These are phyloP conservation scores for Resseliella maxima DNA, from an alignment of 2,888 invertebrate genomes.

Conservation along the genomic window DNA sequence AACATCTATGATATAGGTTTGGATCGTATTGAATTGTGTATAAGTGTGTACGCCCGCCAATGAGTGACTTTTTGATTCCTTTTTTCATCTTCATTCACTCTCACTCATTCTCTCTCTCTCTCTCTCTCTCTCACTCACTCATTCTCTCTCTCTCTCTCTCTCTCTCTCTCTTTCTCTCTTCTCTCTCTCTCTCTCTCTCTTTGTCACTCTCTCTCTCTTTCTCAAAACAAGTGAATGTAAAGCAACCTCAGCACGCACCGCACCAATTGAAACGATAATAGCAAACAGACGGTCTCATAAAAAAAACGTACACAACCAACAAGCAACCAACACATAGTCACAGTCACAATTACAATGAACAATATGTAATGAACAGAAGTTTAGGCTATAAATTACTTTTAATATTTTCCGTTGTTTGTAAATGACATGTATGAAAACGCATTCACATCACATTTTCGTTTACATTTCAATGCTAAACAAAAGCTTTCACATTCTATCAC, in stretches of 20 bases:
- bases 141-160: no score
- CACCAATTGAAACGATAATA: conserved; percentile 31
- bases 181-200: no score
- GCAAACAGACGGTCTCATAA: background rate
- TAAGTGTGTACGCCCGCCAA: background rate
- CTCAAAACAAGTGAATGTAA: no score
- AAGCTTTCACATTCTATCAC: background rate
- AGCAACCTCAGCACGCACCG: background rate
- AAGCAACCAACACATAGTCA: background rate
- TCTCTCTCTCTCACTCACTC: no score
- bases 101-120: no score
- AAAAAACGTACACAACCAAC: no score
- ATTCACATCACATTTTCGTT: conserved; percentile 28
- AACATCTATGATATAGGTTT: conserved; percentile 35
- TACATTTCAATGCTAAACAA: conserved; percentile 16
- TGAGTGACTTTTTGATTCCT: background rate
- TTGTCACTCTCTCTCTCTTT: no score
- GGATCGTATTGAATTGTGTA: background rate
- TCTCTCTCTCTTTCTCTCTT: no score
- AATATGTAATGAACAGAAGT: conserved; percentile 53
- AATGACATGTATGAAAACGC: conserved; percentile 49
- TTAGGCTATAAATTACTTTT: conserved; percentile 50
- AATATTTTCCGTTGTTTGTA: conserved; percentile 51
- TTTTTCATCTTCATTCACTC: no score
- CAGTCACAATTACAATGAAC: conserved; percentile 34